Conservation (phyloP, 2,888 invertebrate genomes). For the Biston betularia region DNA sequence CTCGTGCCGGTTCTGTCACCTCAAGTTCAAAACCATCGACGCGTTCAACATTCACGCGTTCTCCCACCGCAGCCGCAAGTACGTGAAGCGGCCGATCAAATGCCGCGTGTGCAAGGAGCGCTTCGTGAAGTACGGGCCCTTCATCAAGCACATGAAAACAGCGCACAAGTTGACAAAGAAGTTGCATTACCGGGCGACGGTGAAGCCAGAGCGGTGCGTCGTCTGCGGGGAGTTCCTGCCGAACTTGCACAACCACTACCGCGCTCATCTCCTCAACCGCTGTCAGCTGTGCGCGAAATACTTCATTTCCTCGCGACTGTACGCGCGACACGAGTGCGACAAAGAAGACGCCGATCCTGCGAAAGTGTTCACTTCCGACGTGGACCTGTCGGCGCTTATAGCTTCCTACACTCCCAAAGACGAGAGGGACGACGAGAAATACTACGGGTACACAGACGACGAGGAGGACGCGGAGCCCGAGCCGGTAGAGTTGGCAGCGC, state of each 20-base stretch:
- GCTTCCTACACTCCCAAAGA: constrained; percentile 74
- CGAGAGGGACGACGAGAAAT: constrained; percentile 76
- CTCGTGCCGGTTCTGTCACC: constrained; percentile 79
- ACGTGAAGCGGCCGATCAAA: constrained; percentile 76
- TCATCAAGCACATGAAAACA: constrained; percentile 74
- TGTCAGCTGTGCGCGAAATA: constrained; percentile 81
- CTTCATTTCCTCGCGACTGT: constrained; percentile 72
- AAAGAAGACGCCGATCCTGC: constrained; percentile 69
- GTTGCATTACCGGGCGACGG: constrained; percentile 73
- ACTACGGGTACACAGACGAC: constrained; percentile 71
- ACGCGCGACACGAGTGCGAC: constrained; percentile 69
- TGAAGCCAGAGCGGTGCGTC: constrained; percentile 85
- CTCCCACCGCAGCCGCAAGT: constrained; percentile 79
- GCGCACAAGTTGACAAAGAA: constrained; percentile 74
- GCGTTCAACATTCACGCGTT: constrained; percentile 82
- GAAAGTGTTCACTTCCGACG: constrained; percentile 74
- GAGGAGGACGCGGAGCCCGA: constrained; percentile 54
- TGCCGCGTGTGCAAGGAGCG: constrained; percentile 77
- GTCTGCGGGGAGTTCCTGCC: constrained; percentile 87
- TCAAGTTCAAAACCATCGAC: constrained; percentile 81
- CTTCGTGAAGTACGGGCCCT: constrained; percentile 78
- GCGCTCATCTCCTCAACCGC: constrained; percentile 86
- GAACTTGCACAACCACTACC: constrained; percentile 87
- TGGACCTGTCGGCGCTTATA: constrained; percentile 65
- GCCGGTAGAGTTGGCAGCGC: background rate